Evolutionary conservation across 2,113 vertebrate genomes (phyloP).

Genomic region (Oreocharis arfaki): DNA sequence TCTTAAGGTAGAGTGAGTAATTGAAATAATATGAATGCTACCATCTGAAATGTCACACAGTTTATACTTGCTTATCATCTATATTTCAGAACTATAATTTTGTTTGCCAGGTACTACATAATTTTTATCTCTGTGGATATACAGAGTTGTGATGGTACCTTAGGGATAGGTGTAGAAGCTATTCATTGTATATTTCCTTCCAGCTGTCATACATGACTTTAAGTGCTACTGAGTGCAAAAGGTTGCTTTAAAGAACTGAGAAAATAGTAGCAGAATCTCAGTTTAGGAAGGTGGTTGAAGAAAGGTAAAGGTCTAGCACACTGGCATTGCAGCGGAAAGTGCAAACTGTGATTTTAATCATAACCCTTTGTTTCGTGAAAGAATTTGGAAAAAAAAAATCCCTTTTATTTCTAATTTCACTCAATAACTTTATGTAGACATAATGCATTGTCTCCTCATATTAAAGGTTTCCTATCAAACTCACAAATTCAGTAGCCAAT

Average conservation of each 20-base stretch:
- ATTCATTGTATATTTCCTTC: conserved; percentile 76
- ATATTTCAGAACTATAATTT: conserved; percentile 77
- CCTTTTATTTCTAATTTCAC: neutral
- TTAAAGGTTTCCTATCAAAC: neutral
- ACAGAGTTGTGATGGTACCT: conserved; percentile 72
- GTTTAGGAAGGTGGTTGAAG: neutral
- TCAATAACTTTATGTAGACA: neutral
- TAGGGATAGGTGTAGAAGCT: conserved; percentile 74
- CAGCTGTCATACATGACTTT: conserved; percentile 44
- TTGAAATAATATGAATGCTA: conserved; percentile 66
- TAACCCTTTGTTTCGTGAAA: neutral
- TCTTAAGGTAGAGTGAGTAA: conserved; percentile 70
- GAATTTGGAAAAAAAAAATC: neutral
- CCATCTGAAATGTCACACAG: conserved; percentile 60
- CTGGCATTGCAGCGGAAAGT: neutral
- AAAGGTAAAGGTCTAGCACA: neutral
- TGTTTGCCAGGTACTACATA: conserved; percentile 79
- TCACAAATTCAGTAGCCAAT: neutral
- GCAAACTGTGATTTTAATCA: neutral
- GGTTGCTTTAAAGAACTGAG: neutral
- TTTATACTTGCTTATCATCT: conserved; percentile 76
- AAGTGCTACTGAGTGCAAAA: neutral
- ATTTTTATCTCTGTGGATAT: conserved; percentile 72
- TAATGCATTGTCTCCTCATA: neutral
- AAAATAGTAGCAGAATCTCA: neutral